A percentile compares a stretch with the other conserved stretches of the same genome.
Evolutionary conservation across 2,113 vertebrate species (phyloP).

Genomic region (human): GRCh38 chr1:200600001-200600500

Average conservation of each 20-base stretch:
- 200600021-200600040: not conserved
- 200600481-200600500: conserved; percentile 97
- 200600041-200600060: conserved; percentile 91
- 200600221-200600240: not conserved
- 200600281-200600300: not conserved
- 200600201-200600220: not conserved
- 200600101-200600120: conserved; percentile 92
- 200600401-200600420: conserved; percentile 92
- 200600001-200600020: not conserved
- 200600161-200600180: not conserved
- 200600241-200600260: not conserved
- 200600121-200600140: not conserved
- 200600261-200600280: fast-evolving
- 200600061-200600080: conserved; percentile 92
- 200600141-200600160: not conserved
- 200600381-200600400: conserved; percentile 90
- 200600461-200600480: conserved; percentile 92
- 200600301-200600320: not conserved
- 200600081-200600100: conserved; percentile 94
- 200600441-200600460: conserved; percentile 87
- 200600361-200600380: conserved; percentile 91
- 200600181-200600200: not conserved
- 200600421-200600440: conserved; percentile 89
- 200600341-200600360: conserved; percentile 85
- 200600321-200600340: not conserved